phyloP scores from a whole-genome alignment of 30 jellyfish, hydroid and myxozoan genomes.

The Pseudorhiza aurosa region DNA sequence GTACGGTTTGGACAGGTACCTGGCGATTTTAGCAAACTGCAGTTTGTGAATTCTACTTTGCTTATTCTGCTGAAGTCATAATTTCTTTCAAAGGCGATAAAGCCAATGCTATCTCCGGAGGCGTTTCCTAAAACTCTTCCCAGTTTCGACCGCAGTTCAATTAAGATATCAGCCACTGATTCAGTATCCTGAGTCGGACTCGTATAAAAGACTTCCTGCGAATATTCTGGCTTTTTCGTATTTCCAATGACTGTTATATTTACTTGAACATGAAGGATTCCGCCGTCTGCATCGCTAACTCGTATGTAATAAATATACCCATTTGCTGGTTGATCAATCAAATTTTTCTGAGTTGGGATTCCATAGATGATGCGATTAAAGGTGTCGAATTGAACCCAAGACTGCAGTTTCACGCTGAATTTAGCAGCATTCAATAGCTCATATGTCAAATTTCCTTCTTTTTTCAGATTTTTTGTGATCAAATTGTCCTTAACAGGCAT shows the following conservation, averaged over 20 bases:
- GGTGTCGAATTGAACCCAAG: constrained; percentile 87
- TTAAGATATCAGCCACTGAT: constrained; percentile 8
- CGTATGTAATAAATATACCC: constrained; percentile 69
- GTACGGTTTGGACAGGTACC: constrained; percentile 9
- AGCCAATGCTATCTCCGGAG: not conserved
- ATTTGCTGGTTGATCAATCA: constrained; percentile 49
- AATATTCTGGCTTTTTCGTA: constrained; percentile 16
- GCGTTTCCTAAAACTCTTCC: constrained; percentile 14
- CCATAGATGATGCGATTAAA: constrained; percentile 61
- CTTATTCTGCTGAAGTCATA: constrained; percentile 23
- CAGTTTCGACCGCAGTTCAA: constrained; percentile 1
- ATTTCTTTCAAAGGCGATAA: constrained; percentile 17
- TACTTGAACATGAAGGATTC: not conserved
- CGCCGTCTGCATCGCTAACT: constrained; percentile 1
- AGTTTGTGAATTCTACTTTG: constrained; percentile 25
- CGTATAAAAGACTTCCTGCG: not conserved
- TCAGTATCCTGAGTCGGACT: not conserved
- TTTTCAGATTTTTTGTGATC: not conserved
- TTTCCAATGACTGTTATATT: constrained; percentile 34
- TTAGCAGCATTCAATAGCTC: constrained; percentile 21
- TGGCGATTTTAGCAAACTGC: constrained; percentile 30
- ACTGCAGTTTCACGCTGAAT: not conserved
- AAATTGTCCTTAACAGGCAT: constrained; percentile 2
- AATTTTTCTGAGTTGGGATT: constrained; percentile 58
- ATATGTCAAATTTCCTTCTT: not conserved